A percentile compares a stretch with the other conserved stretches of the same genome.
phyloP scores from a whole-genome alignment of 2,113 vertebrate genomes.

The Acanthisitta chloris region DNA sequence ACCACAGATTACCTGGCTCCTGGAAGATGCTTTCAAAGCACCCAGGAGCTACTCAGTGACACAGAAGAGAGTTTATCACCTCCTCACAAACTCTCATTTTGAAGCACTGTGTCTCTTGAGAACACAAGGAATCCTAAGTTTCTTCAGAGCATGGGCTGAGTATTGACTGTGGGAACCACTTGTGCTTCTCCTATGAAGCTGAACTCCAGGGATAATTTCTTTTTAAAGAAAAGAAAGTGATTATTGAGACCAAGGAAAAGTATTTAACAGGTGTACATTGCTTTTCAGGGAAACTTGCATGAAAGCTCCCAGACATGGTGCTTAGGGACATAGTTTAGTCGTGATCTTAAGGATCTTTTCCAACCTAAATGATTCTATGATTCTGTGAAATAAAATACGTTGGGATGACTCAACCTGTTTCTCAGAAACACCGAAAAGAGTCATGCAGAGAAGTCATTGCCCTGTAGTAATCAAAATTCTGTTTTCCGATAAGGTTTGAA shows the following conservation, averaged over 20 bases:
- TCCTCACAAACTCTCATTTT: slow-evolving; percentile 9
- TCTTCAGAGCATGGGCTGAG: not conserved
- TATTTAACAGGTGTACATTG: not conserved
- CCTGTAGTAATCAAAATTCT: not conserved
- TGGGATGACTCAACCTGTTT: not conserved
- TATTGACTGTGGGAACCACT: not conserved
- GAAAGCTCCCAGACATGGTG: not conserved
- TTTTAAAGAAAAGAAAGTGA: not conserved
- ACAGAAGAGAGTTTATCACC: slow-evolving; percentile 46
- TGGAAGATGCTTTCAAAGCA: slow-evolving; percentile 50
- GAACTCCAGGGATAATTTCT: not conserved
- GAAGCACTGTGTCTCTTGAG: not conserved
- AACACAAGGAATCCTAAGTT: not conserved
- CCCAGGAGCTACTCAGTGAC: not conserved
- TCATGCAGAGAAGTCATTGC: not conserved
- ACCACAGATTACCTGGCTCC: slow-evolving; percentile 32
- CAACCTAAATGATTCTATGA: not conserved
- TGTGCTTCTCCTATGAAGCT: not conserved
- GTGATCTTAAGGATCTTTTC: not conserved
- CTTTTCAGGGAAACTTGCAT: not conserved
- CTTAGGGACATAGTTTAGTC: not conserved
- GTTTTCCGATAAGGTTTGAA: not conserved
- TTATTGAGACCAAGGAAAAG: not conserved
- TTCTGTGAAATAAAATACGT: not conserved
- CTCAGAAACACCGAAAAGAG: not conserved